These are phyloP conservation scores for Ictalurus furcatus DNA, from an alignment of 2,113 vertebrate genomes.

Conservation along the genomic window DNA sequence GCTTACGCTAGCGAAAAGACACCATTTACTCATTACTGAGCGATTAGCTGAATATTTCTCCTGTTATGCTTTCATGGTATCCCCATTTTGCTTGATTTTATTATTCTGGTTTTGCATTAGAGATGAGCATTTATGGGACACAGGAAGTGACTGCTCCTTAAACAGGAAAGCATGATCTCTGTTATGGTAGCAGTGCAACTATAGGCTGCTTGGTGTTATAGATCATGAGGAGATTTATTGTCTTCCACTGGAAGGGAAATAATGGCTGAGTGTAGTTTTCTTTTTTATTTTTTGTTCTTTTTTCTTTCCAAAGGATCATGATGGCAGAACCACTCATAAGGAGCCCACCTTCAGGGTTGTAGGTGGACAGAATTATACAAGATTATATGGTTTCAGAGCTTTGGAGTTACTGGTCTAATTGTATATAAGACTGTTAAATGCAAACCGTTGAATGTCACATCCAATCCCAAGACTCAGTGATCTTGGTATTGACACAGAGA, in stretches of 20 bases:
- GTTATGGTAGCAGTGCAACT: slow-evolving; percentile 31
- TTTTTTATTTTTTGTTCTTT: slow-evolving; percentile 44
- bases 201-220: slow-evolving; percentile 8
- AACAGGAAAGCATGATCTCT: slow-evolving; percentile 42
- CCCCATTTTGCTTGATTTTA: slow-evolving; percentile 22
- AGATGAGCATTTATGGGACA: slow-evolving; percentile 19
- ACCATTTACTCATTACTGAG: slow-evolving; percentile 11
- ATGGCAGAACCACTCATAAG: slow-evolving; percentile 31
- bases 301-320: slow-evolving; percentile 36
- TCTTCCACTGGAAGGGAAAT: slow-evolving; percentile 81
- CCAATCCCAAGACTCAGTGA: slow-evolving; percentile 46
- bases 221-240: slow-evolving; percentile 74
- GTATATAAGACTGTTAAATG: slow-evolving; percentile 44
- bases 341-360: background rate
- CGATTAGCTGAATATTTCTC: background rate
- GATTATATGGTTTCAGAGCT: slow-evolving; percentile 33
- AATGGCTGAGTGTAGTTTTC: slow-evolving; percentile 71
- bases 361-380: slow-evolving; percentile 23
- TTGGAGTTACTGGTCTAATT: slow-evolving; percentile 44
- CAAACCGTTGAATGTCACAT: slow-evolving; percentile 44
- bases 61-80: slow-evolving; percentile 31
- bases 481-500: slow-evolving; percentile 65
- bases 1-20: slow-evolving; percentile 41
- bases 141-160: slow-evolving; percentile 54
- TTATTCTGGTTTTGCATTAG: slow-evolving; percentile 14